phyloP scores from a whole-genome alignment of 1,140 invertebrate species.

The Drosophila pruinosa region DNA sequence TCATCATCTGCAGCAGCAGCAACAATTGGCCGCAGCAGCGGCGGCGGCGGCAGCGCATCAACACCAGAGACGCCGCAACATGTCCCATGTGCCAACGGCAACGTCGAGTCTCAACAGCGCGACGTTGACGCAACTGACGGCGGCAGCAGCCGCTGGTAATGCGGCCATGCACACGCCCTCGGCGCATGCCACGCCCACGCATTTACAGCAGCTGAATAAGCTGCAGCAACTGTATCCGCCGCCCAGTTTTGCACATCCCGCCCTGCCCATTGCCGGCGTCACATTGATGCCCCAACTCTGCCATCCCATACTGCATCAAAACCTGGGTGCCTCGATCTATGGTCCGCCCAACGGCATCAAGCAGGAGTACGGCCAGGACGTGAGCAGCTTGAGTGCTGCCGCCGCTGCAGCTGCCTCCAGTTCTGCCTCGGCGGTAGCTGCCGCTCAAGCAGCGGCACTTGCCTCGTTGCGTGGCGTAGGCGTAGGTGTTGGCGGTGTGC shows the following conservation, averaged over 20 bases:
- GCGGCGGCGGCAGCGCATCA: slow-evolving; percentile 42
- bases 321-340: slow-evolving; percentile 70
- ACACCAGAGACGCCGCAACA: slow-evolving; percentile 48
- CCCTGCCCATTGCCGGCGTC: slow-evolving; percentile 70
- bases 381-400: slow-evolving; percentile 45
- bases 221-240: slow-evolving; percentile 77
- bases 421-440: slow-evolving; percentile 58
- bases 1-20: slow-evolving; percentile 41
- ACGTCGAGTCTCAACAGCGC: slow-evolving; percentile 40
- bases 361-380: slow-evolving; percentile 75
- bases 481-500: slow-evolving; percentile 23
- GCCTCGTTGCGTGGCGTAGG: slow-evolving; percentile 47
- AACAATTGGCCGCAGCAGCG: slow-evolving; percentile 41
- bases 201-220: slow-evolving; percentile 77
- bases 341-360: slow-evolving; percentile 76
- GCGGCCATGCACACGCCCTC: slow-evolving; percentile 33
- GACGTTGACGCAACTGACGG: slow-evolving; percentile 49
- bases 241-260: slow-evolving; percentile 74
- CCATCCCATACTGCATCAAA: slow-evolving; percentile 79
- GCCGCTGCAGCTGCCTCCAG: slow-evolving; percentile 33
- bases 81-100: slow-evolving; percentile 29
- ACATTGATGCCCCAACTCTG: slow-evolving; percentile 78
- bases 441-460: slow-evolving; percentile 52
- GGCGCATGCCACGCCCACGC: slow-evolving; percentile 52
- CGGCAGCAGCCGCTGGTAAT: slow-evolving; percentile 31